Evolutionary conservation across 1,140 invertebrate genomes (phyloP).

Genomic region (Cydia strobilella): DNA sequence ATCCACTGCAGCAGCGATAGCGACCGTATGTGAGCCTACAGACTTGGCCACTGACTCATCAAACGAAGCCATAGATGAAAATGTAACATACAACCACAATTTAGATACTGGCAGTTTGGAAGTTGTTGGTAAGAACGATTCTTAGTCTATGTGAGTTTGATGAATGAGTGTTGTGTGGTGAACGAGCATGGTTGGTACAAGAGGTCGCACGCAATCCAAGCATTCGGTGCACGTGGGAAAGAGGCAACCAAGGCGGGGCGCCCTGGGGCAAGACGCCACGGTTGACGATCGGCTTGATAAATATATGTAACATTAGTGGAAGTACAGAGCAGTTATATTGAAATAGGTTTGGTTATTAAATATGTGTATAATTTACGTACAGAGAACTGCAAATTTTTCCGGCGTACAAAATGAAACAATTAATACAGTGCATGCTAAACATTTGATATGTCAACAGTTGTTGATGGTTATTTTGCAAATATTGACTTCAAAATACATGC

Average conservation of each 20-base stretch:
- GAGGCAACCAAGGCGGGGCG: slow-evolving; percentile 60
- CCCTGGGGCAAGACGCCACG: slow-evolving; percentile 65
- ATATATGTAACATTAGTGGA: slow-evolving; percentile 71
- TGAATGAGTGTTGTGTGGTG: slow-evolving; percentile 53
- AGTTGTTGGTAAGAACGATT: slow-evolving; percentile 34
- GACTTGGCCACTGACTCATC: slow-evolving; percentile 41
- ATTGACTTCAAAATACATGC: too few species aligned
- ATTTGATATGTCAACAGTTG: too few species aligned
- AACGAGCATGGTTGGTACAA: slow-evolving; percentile 54
- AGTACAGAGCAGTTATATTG: slow-evolving; percentile 59
- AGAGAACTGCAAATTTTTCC: too few species aligned
- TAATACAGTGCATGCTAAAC: too few species aligned
- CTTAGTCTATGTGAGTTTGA: slow-evolving; percentile 38
- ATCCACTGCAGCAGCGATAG: slow-evolving; percentile 69
- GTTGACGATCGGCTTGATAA: slow-evolving; percentile 78
- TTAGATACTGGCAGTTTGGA: slow-evolving; percentile 46
- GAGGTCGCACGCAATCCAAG: slow-evolving; percentile 75
- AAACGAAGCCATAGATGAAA: slow-evolving; percentile 41
- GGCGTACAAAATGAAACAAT: neutral
- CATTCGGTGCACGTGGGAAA: slow-evolving; percentile 78
- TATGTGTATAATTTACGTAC: neutral
- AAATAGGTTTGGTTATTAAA: slow-evolving; percentile 34
- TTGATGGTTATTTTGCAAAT: too few species aligned
- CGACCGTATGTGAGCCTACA: slow-evolving; percentile 53
- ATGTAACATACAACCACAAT: slow-evolving; percentile 34